Conservation (phyloP, 2,797 vertebrate genomes). For the Typhlichthys eigenmanni region DNA sequence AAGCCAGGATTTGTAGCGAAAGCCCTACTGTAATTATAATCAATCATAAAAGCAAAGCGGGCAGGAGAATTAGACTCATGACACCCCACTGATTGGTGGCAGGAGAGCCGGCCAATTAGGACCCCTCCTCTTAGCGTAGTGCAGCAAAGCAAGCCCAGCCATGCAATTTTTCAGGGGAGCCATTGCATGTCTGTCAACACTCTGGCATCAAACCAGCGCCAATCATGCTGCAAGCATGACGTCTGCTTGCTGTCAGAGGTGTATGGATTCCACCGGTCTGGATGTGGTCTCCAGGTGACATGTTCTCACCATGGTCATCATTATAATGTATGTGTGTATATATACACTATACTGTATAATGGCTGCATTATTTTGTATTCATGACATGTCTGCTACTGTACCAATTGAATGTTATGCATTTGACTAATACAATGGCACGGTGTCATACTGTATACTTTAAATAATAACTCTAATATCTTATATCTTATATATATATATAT, state of each 20-base stretch:
- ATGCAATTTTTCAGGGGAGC: conserved; percentile 2
- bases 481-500: too few relatives aligned
- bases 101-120: conserved; percentile 47
- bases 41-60: conserved; percentile 47
- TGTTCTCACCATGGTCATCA: too few relatives aligned
- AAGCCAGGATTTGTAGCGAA: conserved; percentile 48
- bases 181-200: not conserved
- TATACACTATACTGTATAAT: not conserved
- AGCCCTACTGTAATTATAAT: conserved; percentile 52
- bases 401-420: not conserved
- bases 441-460: not conserved
- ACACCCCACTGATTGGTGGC: conserved; percentile 28
- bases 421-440: not conserved
- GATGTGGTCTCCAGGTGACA: too few relatives aligned
- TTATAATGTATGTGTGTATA: not conserved
- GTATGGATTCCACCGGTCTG: too few relatives aligned
- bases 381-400: not conserved
- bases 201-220: too few relatives aligned
- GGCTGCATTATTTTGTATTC: not conserved
- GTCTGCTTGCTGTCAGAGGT: too few relatives aligned
- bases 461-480: too few relatives aligned
- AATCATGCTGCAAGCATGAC: not conserved
- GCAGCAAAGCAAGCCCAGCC: conserved; percentile 8
- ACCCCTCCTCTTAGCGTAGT: conserved; percentile 24
- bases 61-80: conserved; percentile 40